Evolutionary conservation across 1,140 invertebrate species (phyloP), one percentile per base, ranked within the genome.

Genomic region (Hycleus phaleratus): DNA sequence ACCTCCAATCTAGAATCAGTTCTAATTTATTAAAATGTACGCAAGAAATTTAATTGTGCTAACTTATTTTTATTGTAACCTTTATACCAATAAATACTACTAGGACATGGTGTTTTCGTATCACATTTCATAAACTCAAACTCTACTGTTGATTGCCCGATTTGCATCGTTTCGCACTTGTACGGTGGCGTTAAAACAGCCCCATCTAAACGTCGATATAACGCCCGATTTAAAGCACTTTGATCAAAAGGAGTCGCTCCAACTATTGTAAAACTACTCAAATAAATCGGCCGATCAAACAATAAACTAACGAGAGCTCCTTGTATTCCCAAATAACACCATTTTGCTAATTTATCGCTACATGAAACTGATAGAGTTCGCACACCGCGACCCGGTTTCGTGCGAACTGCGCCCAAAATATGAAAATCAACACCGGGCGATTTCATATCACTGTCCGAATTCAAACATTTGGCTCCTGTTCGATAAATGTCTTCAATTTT

Each of bases 291-390:
- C 57, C 80, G 68, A 1, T 71, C 52, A 48, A 95, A 73, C 18
- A 95, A 74, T 42, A 84, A 69, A 61, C 83, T 83, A 46, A 95
- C 70, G 25, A 95, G 72, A 6, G 87, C 82, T 40, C 94, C 94
- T 74, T 90, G 86, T 40, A 93, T 69, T 2, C 93, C 93, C 43
- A 93, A 64, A 58, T 89, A 75, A 71, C 88, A 85, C 94, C 94
- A 97, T 57, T 86, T 85, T 5, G 90, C 83, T 2, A 97, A 77
- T 79, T 97, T 97, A 75, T 97, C 94, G 73, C 91, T 95, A 74
- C 94, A 97, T 1, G 90, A 95, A 59, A 95, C 82, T 42, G 90
- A 95, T 9, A 90, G 68, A 2, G 95, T 97, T 44, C 85, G 85
- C 71, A 94, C 87, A 0, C 95, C 95, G 69, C 92, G 38, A 61